Evolutionary conservation across 2,113 vertebrate species (phyloP).

Genomic region (Centropus unirufus): DNA sequence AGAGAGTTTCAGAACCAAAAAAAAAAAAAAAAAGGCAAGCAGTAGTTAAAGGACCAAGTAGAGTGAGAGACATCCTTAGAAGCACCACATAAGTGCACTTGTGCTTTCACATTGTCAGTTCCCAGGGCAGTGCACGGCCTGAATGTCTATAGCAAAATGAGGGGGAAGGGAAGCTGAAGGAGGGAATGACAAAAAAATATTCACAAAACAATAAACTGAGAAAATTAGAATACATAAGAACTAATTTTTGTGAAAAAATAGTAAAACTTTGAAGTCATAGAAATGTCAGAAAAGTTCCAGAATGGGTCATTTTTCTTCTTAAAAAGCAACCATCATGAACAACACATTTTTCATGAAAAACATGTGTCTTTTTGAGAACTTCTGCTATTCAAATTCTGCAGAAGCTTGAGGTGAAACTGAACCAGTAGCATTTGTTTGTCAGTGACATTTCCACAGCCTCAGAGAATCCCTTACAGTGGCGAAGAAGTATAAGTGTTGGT

Average conservation of each 20-base stretch:
- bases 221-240: neutral
- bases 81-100: fast-evolving
- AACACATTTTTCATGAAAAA: conserved; percentile 4
- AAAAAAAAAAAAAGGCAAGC: neutral
- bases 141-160: neutral
- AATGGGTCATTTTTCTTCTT: neutral
- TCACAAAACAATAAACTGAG: neutral
- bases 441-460: neutral
- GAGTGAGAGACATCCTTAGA: neutral
- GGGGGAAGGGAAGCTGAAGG: neutral
- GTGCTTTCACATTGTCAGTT: neutral
- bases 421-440: neutral
- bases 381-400: neutral
- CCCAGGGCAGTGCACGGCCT: fast-evolving
- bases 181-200: neutral
- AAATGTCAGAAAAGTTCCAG: neutral
- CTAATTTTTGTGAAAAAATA: neutral
- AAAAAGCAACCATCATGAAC: neutral
- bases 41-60: neutral
- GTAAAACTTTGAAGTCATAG: neutral
- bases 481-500: neutral
- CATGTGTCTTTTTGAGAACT: neutral
- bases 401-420: conserved; percentile 8
- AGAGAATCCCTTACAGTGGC: neutral
- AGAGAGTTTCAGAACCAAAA: neutral